phyloP scores from a whole-genome alignment of 2,113 vertebrate genomes.

The Microcebus jonahi region DNA sequence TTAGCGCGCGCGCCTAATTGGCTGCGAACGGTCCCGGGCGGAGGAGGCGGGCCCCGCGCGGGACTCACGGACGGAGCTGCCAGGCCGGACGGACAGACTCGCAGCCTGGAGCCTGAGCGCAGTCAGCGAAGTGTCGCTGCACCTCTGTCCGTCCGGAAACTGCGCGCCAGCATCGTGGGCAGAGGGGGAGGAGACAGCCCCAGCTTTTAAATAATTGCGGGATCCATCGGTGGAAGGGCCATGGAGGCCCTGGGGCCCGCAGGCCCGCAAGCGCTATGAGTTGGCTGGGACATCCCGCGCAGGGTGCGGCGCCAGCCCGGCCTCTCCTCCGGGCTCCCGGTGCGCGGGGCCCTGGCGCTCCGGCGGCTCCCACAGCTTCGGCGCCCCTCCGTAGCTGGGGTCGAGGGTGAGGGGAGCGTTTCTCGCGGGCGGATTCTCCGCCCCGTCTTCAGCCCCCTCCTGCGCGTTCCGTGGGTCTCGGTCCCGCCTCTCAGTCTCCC shows the following conservation, averaged over 20 bases:
- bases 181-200: conserved; percentile 83
- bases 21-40: conserved; percentile 91
- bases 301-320: background rate
- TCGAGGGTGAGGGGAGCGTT: background rate
- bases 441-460: background rate
- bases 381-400: background rate
- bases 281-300: background rate
- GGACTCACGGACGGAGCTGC: conserved; percentile 59
- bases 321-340: background rate
- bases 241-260: background rate
- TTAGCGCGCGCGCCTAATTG: conserved; percentile 91
- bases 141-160: conserved; percentile 88
- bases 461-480: background rate
- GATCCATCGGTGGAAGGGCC: conserved; percentile 64
- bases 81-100: conserved; percentile 53
- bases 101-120: conserved; percentile 74
- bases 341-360: background rate
- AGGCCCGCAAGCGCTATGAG: background rate
- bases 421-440: background rate
- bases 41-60: conserved; percentile 80
- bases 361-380: background rate
- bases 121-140: conserved; percentile 83
- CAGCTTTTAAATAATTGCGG: conserved; percentile 86
- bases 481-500: background rate
- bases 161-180: conserved; percentile 89